These are phyloP conservation scores for Montipora capricornis DNA, from an alignment of 64 coral and sea anemone genomes.

Conservation along the genomic window DNA sequence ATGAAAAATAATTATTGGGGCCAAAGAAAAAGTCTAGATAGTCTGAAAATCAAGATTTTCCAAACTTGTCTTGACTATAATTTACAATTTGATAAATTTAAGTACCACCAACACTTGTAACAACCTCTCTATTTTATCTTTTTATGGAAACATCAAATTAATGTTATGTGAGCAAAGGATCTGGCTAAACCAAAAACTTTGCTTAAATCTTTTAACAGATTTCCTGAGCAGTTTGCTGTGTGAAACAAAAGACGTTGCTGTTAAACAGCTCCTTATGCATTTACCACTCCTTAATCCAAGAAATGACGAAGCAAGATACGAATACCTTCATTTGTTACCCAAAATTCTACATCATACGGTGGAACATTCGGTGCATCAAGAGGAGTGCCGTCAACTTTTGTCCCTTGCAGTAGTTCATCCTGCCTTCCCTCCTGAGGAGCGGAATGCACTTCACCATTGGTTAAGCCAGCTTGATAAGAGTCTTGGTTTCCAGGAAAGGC, in stretches of 20 bases:
- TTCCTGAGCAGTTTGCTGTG: conserved; percentile 80
- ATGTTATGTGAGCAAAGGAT: too few relatives aligned
- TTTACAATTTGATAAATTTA: too few relatives aligned
- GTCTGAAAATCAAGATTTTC: too few relatives aligned
- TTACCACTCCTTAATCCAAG: conserved; percentile 89
- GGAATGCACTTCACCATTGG: conserved; percentile 88
- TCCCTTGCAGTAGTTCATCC: conserved; percentile 97
- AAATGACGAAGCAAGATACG: conserved; percentile 88
- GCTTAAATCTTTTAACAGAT: conserved; percentile 56
- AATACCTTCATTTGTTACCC: conserved; percentile 92
- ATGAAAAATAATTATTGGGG: too few relatives aligned
- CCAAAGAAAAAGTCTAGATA: too few relatives aligned
- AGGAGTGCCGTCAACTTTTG: conserved; percentile 94
- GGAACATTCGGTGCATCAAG: conserved; percentile 85
- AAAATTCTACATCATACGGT: conserved; percentile 88
- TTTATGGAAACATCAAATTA: too few relatives aligned
- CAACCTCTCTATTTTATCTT: too few relatives aligned
- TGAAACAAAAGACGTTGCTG: conserved; percentile 84
- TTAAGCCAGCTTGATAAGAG: conserved; percentile 91
- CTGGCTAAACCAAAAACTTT: not conserved
- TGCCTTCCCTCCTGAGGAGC: conserved; percentile 90
- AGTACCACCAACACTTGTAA: too few relatives aligned
- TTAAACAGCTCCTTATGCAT: conserved; percentile 82
- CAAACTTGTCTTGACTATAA: too few relatives aligned
- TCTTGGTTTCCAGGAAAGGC: conserved; percentile 76